These are phyloP conservation scores for Arenaria interpres DNA, from an alignment of 2,113 vertebrate species.

Conservation along the genomic window DNA sequence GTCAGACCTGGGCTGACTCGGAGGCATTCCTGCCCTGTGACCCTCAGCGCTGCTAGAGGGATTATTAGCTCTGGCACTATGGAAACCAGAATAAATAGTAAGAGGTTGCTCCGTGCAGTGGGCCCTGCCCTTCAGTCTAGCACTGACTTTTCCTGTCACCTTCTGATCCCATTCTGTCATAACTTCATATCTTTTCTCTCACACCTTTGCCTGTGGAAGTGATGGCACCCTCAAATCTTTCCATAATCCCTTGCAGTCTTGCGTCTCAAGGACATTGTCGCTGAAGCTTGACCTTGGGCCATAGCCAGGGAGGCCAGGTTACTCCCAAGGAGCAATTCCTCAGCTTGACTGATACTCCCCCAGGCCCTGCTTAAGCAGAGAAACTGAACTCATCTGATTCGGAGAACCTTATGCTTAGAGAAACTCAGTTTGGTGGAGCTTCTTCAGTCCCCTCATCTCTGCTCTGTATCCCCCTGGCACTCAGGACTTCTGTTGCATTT, in stretches of 20 bases:
- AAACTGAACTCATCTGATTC: not conserved
- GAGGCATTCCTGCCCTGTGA: slow-evolving; percentile 11
- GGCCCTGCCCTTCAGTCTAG: not conserved
- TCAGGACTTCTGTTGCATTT: not conserved
- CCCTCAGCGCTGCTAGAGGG: not conserved
- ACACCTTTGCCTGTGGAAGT: slow-evolving; percentile 16
- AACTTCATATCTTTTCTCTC: slow-evolving; percentile 14
- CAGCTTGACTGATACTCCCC: not conserved
- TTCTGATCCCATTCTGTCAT: slow-evolving; percentile 32
- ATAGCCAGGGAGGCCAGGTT: not conserved
- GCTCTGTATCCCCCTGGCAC: not conserved
- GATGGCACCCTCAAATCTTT: slow-evolving; percentile 30
- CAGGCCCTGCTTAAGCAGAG: not conserved
- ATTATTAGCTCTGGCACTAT: slow-evolving; percentile 16
- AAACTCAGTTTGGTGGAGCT: not conserved
- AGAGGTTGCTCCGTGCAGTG: not conserved
- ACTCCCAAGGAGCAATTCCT: not conserved
- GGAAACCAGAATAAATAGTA: slow-evolving; percentile 30
- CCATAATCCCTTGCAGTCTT: not conserved
- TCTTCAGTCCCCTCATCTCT: not conserved
- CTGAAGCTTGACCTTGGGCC: not conserved
- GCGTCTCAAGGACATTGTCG: not conserved
- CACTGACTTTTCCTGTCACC: slow-evolving; percentile 25
- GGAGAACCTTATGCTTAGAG: not conserved
- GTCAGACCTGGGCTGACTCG: not conserved